Evolutionary conservation across 2,113 vertebrate species (phyloP).

Genomic region (Mesitornis unicolor): DNA sequence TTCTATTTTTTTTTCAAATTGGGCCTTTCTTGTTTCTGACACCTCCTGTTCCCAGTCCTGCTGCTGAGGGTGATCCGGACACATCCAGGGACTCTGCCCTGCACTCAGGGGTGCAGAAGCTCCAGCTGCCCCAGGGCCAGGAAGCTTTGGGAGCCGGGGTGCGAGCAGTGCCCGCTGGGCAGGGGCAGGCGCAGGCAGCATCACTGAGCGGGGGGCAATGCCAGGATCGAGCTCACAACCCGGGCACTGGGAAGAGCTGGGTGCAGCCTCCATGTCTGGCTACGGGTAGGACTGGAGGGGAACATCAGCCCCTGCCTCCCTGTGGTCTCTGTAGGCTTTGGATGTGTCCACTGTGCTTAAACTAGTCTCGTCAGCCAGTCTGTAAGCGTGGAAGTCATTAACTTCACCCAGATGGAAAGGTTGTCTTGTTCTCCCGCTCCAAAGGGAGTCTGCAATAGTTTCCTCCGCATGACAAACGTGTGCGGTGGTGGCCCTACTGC

Average conservation of each 20-base stretch:
- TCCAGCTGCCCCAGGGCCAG: fast-evolving
- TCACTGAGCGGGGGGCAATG: not conserved
- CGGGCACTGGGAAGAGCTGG: not conserved
- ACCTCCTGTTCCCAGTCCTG: fast-evolving
- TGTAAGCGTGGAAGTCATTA: not conserved
- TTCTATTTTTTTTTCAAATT: not conserved
- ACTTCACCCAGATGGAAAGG: not conserved
- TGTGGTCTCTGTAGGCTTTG: not conserved
- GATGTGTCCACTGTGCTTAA: fast-evolving
- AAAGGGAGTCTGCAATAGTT: not conserved
- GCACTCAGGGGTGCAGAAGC: fast-evolving
- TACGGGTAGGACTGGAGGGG: not conserved
- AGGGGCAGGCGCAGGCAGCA: fast-evolving
- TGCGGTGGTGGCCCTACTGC: not conserved
- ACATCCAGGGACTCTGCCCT: fast-evolving
- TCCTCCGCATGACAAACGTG: fast-evolving
- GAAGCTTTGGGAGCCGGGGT: fast-evolving
- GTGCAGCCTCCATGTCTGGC: not conserved
- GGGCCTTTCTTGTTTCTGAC: not conserved
- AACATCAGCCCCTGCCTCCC: fast-evolving
- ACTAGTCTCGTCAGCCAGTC: not conserved
- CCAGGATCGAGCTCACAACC: not conserved
- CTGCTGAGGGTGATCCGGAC: fast-evolving
- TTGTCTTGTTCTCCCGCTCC: fast-evolving
- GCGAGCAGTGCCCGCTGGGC: fast-evolving